A percentile compares a stretch with the other conserved stretches of the same genome.
Evolutionary conservation across 2,888 invertebrate genomes (phyloP).

Genomic region (Zygogramma bicolorata): DNA sequence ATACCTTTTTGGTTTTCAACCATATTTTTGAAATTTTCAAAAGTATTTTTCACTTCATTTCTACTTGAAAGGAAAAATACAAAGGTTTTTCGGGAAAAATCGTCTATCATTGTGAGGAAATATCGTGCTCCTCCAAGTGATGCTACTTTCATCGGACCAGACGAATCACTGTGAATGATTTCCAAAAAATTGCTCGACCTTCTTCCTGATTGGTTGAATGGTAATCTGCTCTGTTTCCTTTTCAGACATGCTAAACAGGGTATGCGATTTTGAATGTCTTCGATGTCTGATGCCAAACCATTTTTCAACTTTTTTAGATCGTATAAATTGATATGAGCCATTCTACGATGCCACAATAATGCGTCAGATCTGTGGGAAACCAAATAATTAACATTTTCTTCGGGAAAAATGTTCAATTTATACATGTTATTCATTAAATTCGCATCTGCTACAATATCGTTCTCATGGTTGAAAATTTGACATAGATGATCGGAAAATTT

Average conservation of each 20-base stretch:
- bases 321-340: background rate
- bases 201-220: background rate
- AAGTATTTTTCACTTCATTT: slow-evolving; percentile 15
- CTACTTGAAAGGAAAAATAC: slow-evolving; percentile 36
- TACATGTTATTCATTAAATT: background rate
- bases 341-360: background rate
- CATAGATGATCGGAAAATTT: background rate
- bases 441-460: background rate
- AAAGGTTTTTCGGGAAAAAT: slow-evolving; percentile 30
- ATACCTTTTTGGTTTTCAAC: slow-evolving; percentile 4
- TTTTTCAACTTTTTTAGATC: background rate
- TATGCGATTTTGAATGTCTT: background rate
- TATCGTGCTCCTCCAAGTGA: slow-evolving; percentile 28
- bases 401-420: background rate
- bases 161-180: slow-evolving; percentile 4
- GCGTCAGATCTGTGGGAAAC: no score
- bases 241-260: background rate
- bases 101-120: slow-evolving; percentile 35
- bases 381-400: background rate
- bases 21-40: background rate
- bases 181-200: background rate
- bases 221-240: background rate
- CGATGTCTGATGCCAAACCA: background rate
- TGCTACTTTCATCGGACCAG: slow-evolving; percentile 32
- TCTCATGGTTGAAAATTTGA: background rate